These are phyloP conservation scores for Monopis laevigella DNA, from an alignment of 2,888 invertebrate species.

Conservation along the genomic window DNA sequence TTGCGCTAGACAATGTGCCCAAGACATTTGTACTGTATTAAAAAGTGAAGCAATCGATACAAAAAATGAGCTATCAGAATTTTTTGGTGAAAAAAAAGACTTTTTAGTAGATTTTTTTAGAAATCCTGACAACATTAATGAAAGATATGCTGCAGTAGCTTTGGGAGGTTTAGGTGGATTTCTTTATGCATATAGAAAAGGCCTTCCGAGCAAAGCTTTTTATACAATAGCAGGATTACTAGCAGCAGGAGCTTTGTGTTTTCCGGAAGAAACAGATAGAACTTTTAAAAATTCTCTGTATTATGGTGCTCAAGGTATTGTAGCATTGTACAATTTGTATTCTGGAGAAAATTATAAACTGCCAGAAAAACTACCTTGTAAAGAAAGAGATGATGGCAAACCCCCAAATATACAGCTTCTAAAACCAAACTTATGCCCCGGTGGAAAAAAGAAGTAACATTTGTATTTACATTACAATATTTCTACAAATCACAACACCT, in stretches of 20 bases:
- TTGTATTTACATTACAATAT: too few species aligned
- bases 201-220: constrained; percentile 25
- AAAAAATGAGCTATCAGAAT: constrained; percentile 16
- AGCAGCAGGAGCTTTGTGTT: constrained; percentile 32
- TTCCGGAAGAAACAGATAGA: constrained; percentile 41
- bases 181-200: constrained; percentile 21
- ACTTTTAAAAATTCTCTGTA: constrained; percentile 27
- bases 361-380: constrained; percentile 30
- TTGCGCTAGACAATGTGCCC: constrained; percentile 20
- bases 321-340: constrained; percentile 25
- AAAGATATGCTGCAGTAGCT: constrained; percentile 27
- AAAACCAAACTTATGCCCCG: background rate
- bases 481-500: too few species aligned
- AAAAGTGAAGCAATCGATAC: constrained; percentile 18
- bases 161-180: constrained; percentile 26
- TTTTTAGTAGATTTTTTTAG: constrained; percentile 30
- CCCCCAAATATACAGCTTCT: background rate
- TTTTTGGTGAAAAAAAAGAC: constrained; percentile 20
- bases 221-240: constrained; percentile 28
- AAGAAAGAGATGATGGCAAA: constrained; percentile 18
- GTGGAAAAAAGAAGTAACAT: background rate
- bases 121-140: constrained; percentile 24
- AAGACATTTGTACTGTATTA: constrained; percentile 17
- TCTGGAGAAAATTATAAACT: constrained; percentile 25
- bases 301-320: constrained; percentile 19